Conservation (phyloP, 2,797 vertebrate genomes). For the Sciaenops ocellatus region DNA sequence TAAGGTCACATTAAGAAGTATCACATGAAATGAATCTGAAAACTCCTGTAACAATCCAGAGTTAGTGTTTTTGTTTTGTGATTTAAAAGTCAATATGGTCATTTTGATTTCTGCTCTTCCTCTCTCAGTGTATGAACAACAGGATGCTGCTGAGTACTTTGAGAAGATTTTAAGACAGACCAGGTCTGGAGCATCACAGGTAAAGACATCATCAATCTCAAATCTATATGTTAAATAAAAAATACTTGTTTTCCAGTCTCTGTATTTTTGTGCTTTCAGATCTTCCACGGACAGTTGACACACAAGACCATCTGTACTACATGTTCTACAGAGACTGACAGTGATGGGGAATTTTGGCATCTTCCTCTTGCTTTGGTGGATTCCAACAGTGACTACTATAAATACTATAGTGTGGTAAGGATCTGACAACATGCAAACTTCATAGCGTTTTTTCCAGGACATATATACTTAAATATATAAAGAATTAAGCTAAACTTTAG, state of each 20-base stretch:
- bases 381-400: background rate
- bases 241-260: rapidly evolving
- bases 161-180: constrained; percentile 74
- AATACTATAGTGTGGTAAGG: constrained; percentile 77
- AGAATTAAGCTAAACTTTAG: no score
- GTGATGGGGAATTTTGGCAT: constrained; percentile 61
- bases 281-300: constrained; percentile 67
- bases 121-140: constrained; percentile 65
- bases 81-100: no score
- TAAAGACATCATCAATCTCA: constrained; percentile 3
- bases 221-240: rapidly evolving
- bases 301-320: constrained; percentile 56
- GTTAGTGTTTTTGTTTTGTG: no score
- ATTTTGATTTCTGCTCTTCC: background rate
- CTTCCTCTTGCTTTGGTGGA: constrained; percentile 75
- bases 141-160: constrained; percentile 80
- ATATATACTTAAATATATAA: no score
- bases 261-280: constrained; percentile 60
- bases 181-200: constrained; percentile 59
- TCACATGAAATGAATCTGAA: no score
- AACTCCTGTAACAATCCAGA: no score
- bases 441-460: background rate
- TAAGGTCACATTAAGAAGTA: background rate
- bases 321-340: rapidly evolving
- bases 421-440: background rate